Percentiles rank a stretch among this genome's conserved stretches.
Evolutionary conservation across 1,140 invertebrate species (phyloP).

Genomic region (Eumaeus atala): DNA sequence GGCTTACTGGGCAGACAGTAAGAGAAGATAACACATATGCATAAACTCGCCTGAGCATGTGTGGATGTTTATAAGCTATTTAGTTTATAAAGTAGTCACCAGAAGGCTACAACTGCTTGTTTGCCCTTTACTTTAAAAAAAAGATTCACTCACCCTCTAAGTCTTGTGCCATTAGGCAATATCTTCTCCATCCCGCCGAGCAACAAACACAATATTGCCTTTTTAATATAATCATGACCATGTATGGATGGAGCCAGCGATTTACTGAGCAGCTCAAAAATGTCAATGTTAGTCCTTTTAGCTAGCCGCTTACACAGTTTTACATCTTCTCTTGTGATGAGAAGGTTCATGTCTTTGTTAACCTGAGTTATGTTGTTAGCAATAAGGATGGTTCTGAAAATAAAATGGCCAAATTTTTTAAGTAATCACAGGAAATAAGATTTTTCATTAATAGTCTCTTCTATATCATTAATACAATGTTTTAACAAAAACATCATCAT

Average conservation of each 20-base stretch:
- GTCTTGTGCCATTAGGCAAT: slow-evolving; percentile 94
- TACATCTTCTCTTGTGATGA: slow-evolving; percentile 91
- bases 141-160: slow-evolving; percentile 84
- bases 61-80: too few species aligned
- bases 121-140: not conserved
- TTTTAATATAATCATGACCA: slow-evolving; percentile 97
- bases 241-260: slow-evolving; percentile 99
- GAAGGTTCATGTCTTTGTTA: slow-evolving; percentile 91
- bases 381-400: slow-evolving; percentile 90
- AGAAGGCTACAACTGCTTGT: too few species aligned
- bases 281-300: slow-evolving; percentile 82
- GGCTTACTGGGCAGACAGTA: too few species aligned
- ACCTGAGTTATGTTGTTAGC: slow-evolving; percentile 94
- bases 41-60: too few species aligned
- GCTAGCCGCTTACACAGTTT: slow-evolving; percentile 92
- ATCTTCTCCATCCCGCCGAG: slow-evolving; percentile 97
- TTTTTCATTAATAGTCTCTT: too few species aligned
- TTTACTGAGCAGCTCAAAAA: slow-evolving; percentile 92
- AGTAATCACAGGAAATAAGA: too few species aligned
- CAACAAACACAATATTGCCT: slow-evolving; percentile 95
- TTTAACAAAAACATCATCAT: too few species aligned
- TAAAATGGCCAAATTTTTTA: not conserved
- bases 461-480: too few species aligned
- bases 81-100: too few species aligned
- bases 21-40: too few species aligned